Evolutionary conservation across 2,113 vertebrate genomes (phyloP).

Genomic region (Erythrolamprus reginae): DNA sequence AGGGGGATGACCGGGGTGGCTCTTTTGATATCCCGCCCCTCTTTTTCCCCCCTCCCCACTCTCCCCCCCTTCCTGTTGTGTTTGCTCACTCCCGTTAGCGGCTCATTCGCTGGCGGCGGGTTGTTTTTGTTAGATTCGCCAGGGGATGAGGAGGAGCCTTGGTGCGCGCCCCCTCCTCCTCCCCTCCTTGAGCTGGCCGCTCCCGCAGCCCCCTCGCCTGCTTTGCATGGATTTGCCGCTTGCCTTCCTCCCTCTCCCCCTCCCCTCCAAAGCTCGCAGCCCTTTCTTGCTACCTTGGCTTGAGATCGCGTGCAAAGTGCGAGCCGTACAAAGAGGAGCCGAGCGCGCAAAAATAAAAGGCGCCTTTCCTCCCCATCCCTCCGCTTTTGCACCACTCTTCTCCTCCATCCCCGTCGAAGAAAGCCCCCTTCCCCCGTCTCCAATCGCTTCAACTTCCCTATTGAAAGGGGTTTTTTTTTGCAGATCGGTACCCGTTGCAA

Average conservation of each 20-base stretch:
- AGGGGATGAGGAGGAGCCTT: constrained; percentile 7
- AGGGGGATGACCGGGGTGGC: not conserved
- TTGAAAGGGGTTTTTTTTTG: not conserved
- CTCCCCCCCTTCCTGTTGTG: constrained; percentile 5
- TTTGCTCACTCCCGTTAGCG: constrained; percentile 12
- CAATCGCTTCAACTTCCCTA: not conserved
- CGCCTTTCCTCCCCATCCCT: not conserved
- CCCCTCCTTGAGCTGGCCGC: not conserved
- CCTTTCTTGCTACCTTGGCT: not conserved
- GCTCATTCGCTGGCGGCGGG: not conserved
- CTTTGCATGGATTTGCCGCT: not conserved
- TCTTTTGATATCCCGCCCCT: not conserved
- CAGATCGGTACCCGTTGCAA: not conserved
- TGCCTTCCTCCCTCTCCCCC: not conserved
- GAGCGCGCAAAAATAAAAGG: not conserved
- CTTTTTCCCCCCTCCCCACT: no score
- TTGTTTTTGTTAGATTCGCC: constrained; percentile 10
- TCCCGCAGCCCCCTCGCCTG: not conserved
- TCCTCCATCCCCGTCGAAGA: not conserved
- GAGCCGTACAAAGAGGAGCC: not conserved
- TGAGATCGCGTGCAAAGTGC: not conserved
- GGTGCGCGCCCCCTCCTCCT: not conserved
- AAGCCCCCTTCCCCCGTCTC: not conserved
- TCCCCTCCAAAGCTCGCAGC: not conserved
- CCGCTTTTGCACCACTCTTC: not conserved